Percentiles rank a stretch among this genome's conserved stretches.
phyloP scores from a whole-genome alignment of 2,888 invertebrate genomes.

The Chrysolina oricalcia region DNA sequence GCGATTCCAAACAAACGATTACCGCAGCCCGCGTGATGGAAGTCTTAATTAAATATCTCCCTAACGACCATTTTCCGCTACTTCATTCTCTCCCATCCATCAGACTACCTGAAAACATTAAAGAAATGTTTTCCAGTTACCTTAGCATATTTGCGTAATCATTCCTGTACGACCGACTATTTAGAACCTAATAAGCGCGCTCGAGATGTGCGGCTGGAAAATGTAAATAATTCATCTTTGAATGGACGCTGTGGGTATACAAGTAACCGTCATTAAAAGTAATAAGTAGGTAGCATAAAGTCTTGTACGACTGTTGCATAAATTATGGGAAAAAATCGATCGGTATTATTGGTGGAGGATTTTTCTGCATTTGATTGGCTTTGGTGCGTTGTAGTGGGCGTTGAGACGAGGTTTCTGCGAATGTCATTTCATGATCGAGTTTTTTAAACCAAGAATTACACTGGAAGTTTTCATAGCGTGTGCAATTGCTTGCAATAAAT shows the following conservation, averaged over 20 bases:
- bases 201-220: conserved; percentile 17
- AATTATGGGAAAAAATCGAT: conserved; percentile 40
- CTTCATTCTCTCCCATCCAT: conserved; percentile 33
- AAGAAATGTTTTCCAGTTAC: conserved; percentile 29
- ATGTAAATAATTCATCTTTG: conserved; percentile 22
- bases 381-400: conserved; percentile 43
- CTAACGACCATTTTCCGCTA: conserved; percentile 26
- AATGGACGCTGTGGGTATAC: conserved; percentile 35
- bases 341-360: conserved; percentile 38
- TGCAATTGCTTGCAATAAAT: neutral
- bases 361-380: conserved; percentile 44
- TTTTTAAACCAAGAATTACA: neutral
- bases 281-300: conserved; percentile 51
- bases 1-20: conserved; percentile 7
- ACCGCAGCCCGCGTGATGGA: conserved; percentile 30
- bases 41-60: conserved; percentile 36
- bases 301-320: conserved; percentile 45
- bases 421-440: conserved; percentile 32
- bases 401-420: conserved; percentile 35
- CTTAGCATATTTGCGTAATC: conserved; percentile 30
- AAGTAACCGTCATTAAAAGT: conserved; percentile 49
- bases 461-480: neutral
- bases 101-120: conserved; percentile 41
- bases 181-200: conserved; percentile 37
- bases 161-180: conserved; percentile 28